Evolutionary conservation across 2,797 vertebrate genomes (phyloP), one percentile per base, ranked within the genome.

Genomic region (Etheostoma perlongum): DNA sequence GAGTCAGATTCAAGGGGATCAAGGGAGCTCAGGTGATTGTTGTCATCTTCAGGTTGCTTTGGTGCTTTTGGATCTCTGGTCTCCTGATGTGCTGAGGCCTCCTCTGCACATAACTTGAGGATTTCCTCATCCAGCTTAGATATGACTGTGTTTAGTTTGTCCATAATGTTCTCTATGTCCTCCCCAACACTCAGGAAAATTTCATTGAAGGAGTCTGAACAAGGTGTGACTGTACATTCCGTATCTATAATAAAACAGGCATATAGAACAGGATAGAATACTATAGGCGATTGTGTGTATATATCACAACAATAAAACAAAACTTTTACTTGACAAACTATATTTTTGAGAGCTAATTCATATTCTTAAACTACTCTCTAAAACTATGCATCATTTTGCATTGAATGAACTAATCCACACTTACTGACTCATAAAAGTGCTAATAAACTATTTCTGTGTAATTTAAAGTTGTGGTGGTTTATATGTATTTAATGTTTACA

Each of bases 101-200:
- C 76, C 3, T 70, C 72, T 19, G 42, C 27, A 36, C 65, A 48
- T 10, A 82, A 58, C 2, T 72, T 46, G 18, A 67, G 46, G 49
- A 88, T 76, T 30, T 85, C 81, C 42, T 44, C n/a, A 0, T 92
- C 82, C 68, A 94, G 63, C 54, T 80, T 89, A 4, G 16, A 51
- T 25, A 60, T 73, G 59, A 93, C 82, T 1, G 30, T 19, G 55
- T 52, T 69, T 11, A 94, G 58, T 59, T 53, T 87, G 51, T 86
- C 70, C 16, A 67, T 30, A 2, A 94, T 85, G 33, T 63, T 61
- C 14, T 86, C 71, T 3, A 93, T 2, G 33, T 93, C 90, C 11
- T 91, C 83, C n/a, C 62, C 71, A 27, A 93, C 77, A 33, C 78
- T 82, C 19, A 61, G 21, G 7, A 92, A 47, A 13, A 62, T 69